Evolutionary conservation across 2,113 vertebrate genomes (phyloP).

Genomic region (Nothoprocta pentlandii): DNA sequence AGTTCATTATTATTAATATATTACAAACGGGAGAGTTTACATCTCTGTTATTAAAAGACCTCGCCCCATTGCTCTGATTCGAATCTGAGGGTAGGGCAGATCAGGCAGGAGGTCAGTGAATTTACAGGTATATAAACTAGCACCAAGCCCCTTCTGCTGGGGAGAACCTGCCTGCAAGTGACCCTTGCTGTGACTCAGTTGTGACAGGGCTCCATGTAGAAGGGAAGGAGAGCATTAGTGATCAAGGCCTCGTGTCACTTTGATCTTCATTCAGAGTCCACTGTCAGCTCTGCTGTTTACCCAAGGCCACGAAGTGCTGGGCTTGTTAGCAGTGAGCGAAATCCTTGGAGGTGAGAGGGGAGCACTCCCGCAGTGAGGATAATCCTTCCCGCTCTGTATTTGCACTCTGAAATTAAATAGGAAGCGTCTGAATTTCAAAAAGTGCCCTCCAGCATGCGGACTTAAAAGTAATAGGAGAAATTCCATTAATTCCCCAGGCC

Average conservation of each 20-base stretch:
- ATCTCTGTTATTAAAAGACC: not conserved
- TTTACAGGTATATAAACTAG: not conserved
- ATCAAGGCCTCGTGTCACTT: not conserved
- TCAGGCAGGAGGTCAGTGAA: not conserved
- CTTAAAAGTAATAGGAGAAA: not conserved
- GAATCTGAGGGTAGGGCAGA: not conserved
- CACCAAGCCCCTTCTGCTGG: not conserved
- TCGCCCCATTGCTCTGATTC: not conserved
- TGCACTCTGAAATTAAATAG: not conserved
- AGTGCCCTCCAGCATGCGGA: not conserved
- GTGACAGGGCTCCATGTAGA: not conserved
- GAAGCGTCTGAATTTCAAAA: not conserved
- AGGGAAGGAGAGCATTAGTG: not conserved
- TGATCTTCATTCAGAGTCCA: not conserved
- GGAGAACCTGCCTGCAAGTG: not conserved
- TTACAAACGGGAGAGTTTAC: not conserved
- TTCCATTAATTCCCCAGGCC: not conserved
- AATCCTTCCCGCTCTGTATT: not conserved
- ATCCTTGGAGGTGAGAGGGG: not conserved
- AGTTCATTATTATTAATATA: not conserved
- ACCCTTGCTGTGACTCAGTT: not conserved
- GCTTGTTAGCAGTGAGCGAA: not conserved
- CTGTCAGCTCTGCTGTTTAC: not conserved
- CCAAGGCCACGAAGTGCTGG: not conserved
- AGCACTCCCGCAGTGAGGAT: accelerated